Base-by-base conservation (phyloP, 2,888 invertebrate genomes). In the Linnaemya tessellans region DNA sequence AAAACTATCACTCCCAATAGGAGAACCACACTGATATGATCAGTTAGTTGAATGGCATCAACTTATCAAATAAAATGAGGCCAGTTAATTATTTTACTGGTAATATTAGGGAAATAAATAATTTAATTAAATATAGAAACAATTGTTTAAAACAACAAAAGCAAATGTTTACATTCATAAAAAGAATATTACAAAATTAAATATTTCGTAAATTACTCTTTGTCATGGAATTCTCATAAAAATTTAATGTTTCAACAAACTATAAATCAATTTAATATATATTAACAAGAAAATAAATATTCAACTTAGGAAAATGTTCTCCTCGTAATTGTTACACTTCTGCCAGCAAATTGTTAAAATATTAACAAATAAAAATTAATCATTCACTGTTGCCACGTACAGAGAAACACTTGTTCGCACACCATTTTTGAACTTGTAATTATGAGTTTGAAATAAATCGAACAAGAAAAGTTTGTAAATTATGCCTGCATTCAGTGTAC, bases 401-500 rank as follows among this genome's bases (percentile, higher is more conserved):
- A 7, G n/a, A n/a, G n/a, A 1, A 62, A 49, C 41, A 30, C 15
- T 22, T 20, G 35, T n/a, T 20, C 43, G 18, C 15, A 35, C 20
- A 41, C 22, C 0, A 4, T 54, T 1, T 65, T 11, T 46, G 5
- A 8, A 3, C 7, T 38, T 38, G 10, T 25, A 15, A 13, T n/a
- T n/a, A n/a, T 13, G 20, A 9, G 4, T 60, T 56, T 80, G 22
- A 64, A 64, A 62, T 18, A 35, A 68, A 70, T 77, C 65, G 71
- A 78, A 54, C n/a, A 74, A 51, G 56, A 83, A 78, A 83, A 78
- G 51, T 83, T 83, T 67, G 64, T 82, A 77, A 71, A 77, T 82
- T 71, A 82, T 49, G 64, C 38, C 74, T 54, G 15, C 79, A 56
- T 41, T 18, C 22, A 9, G 20, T 41, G 68, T 49, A n/a, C 38